Evolutionary conservation across 2,113 vertebrate species (phyloP), one percentile per base, ranked within the genome.

Genomic region (Entomyzon cyanotis): DNA sequence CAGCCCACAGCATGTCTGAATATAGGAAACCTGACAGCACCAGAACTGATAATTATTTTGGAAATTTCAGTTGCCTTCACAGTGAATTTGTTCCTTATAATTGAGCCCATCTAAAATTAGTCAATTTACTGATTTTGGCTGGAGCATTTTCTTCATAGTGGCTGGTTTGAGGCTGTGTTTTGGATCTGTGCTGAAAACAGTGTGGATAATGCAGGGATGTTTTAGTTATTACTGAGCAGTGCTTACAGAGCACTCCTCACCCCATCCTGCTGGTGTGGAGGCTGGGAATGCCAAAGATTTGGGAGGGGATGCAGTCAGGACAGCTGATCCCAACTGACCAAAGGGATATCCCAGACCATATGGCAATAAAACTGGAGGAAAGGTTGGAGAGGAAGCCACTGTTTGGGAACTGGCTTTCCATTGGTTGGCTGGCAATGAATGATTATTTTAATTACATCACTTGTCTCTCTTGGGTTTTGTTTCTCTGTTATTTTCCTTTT

Each of bases 331-430:
- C 55, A 83, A 0, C 2, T 19, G 25, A 41, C 30, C 30, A 76
- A 62, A 55, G 18, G 12, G n/a, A 27, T 23, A 31, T 60, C 22
- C 15, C 64, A 76, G 55, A 19, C 7, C 35, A 37, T 16, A 25
- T 39, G 41, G 24, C 47, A 49, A 27, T 39, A 30, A 30, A 52
- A 56, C 7, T 21, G 15, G 10, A 35, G 23, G 16, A 39, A 56
- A 68, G 2, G 8, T 15, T 56, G 27, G 16, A 15, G 23, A 22
- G 53, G 17, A 35, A 49, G 16, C 1, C 0, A 0, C 46, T 78
- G 9, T 53, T 15, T 28, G 8, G 10, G 31, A 16, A 49, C 23
- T 49, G 13, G 46, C n/a, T 65, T 69, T 50, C 21, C 44, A 35
- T 49, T 12, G 11, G 28, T 31, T 49, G 7, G 6, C 20, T 62